A percentile compares a stretch with the other conserved stretches of the same genome.
Evolutionary conservation across 2,797 vertebrate species (phyloP).

Genomic region (Melanotaenia trifasciata): DNA sequence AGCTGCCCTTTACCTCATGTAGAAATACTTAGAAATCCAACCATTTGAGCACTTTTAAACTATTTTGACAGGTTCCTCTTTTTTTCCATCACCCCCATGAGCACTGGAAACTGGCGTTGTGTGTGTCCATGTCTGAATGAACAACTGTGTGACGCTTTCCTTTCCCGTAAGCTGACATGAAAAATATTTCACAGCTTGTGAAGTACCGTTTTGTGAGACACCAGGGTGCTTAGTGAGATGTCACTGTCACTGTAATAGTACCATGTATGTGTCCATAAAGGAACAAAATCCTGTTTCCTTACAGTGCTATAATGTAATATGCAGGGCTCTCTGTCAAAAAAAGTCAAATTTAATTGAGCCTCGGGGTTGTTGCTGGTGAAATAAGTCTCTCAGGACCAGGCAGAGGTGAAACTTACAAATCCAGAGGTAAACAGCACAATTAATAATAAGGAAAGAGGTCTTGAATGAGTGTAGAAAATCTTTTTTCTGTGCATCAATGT

Average conservation of each 20-base stretch:
- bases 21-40: conserved; percentile 81
- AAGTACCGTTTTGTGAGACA: conserved; percentile 72
- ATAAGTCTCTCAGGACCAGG: conserved; percentile 49
- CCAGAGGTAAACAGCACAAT: conserved; percentile 43
- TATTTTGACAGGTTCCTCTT: conserved; percentile 80
- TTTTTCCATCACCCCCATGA: conserved; percentile 77
- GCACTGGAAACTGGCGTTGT: conserved; percentile 74
- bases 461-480: conserved; percentile 41
- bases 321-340: conserved; percentile 53
- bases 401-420: conserved; percentile 54
- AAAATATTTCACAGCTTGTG: conserved; percentile 79
- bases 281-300: conserved; percentile 60
- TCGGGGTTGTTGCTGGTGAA: conserved; percentile 36
- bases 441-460: conserved; percentile 47
- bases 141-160: conserved; percentile 65
- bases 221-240: conserved; percentile 62
- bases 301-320: conserved; percentile 52
- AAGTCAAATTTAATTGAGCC: conserved; percentile 66
- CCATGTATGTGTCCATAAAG: conserved; percentile 57
- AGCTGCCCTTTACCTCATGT: conserved; percentile 80
- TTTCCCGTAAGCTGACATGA: conserved; percentile 76
- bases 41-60: conserved; percentile 78
- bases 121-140: conserved; percentile 66
- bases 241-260: conserved; percentile 59
- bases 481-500: conserved; percentile 30